Conservation (phyloP, 2,113 vertebrate genomes). For the Panthera tigris region DNA sequence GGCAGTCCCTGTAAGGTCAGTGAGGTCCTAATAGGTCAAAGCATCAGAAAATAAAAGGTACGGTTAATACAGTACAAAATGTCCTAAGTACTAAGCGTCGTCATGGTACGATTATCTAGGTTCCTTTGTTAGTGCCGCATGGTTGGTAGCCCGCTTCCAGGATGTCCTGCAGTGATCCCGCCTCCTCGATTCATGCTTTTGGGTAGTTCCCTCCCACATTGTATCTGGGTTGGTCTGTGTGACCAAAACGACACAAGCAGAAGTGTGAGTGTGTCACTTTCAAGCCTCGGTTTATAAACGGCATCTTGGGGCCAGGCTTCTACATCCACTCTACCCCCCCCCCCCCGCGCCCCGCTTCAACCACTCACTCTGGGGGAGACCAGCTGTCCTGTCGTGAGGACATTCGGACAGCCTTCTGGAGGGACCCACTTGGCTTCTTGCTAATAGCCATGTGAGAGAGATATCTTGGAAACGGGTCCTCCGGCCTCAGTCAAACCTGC, state of each 20-base stretch:
- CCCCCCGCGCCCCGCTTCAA: background rate
- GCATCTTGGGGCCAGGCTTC: background rate
- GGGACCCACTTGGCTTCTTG: background rate
- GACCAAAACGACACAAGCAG: background rate
- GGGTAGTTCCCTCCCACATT: background rate
- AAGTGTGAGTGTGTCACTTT: background rate
- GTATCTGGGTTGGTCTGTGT: background rate
- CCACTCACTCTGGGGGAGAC: background rate
- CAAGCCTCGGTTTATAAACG: background rate
- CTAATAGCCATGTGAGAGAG: background rate
- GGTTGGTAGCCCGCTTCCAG: background rate
- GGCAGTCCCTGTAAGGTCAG: background rate
- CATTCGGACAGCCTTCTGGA: background rate
- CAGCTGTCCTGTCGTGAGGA: background rate
- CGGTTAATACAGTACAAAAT: background rate
- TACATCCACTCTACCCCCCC: background rate
- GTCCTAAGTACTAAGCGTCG: background rate
- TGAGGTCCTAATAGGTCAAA: background rate
- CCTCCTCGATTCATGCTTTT: background rate
- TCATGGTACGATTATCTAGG: background rate
- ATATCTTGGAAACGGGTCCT: background rate
- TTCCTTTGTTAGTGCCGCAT: background rate
- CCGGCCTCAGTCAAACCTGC: background rate
- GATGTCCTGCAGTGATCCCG: background rate
- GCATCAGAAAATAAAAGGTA: background rate